Evolutionary conservation across 2,888 invertebrate species (phyloP).

Genomic region (Agapostemon virescens): DNA sequence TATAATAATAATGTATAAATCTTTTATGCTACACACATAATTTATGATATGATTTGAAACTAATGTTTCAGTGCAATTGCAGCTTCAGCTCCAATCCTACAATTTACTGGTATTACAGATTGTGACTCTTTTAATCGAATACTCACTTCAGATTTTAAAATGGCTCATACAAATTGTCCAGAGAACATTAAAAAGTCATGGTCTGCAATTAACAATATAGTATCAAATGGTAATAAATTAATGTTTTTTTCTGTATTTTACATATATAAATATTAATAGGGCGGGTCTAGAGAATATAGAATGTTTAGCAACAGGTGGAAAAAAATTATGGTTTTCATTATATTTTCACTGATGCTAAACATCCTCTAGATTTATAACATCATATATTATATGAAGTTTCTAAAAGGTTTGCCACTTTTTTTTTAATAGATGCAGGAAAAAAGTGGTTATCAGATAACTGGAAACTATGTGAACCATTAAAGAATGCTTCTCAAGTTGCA

Average conservation of each 20-base stretch:
- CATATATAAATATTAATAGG: not conserved
- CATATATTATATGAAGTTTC: not conserved
- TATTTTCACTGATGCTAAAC: not conserved
- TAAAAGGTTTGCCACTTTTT: not conserved
- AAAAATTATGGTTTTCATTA: not conserved
- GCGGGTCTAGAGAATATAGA: not conserved
- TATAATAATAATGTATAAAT: not conserved
- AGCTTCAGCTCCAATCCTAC: slow-evolving; percentile 94
- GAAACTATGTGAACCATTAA: slow-evolving; percentile 88
- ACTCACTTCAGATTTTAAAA: slow-evolving; percentile 88
- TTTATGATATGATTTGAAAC: not conserved
- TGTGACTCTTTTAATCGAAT: slow-evolving; percentile 90
- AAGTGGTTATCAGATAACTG: slow-evolving; percentile 87
- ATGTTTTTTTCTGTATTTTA: not conserved
- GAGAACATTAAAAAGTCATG: slow-evolving; percentile 89
- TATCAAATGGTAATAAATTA: slow-evolving; percentile 81
- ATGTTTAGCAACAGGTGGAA: not conserved
- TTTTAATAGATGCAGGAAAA: slow-evolving; percentile 84
- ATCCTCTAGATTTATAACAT: too few species aligned
- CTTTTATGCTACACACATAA: not conserved
- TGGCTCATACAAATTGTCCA: slow-evolving; percentile 84
- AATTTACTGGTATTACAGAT: slow-evolving; percentile 89
- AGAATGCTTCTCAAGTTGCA: slow-evolving; percentile 82
- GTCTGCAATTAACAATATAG: slow-evolving; percentile 84
- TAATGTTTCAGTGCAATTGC: slow-evolving; percentile 89